Evolutionary conservation across 2,113 vertebrate species (phyloP).

Genomic region (Tauraco erythrolophus): DNA sequence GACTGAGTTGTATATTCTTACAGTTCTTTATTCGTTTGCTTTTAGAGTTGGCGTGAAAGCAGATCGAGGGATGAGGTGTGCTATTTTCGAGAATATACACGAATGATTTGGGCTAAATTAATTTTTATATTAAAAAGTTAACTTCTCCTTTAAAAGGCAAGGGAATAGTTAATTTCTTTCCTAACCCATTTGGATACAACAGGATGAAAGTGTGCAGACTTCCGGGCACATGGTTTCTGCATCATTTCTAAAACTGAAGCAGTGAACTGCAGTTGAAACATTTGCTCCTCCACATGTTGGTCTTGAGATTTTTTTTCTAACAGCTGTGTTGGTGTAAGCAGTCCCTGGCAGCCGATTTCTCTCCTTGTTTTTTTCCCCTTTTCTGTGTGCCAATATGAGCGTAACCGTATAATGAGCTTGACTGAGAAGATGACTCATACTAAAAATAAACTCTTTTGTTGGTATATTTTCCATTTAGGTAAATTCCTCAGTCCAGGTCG

Average conservation of each 20-base stretch:
- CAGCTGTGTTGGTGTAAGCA: not conserved
- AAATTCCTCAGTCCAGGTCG: not conserved
- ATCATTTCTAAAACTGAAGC: not conserved
- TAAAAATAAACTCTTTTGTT: not conserved
- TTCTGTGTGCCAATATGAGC: not conserved
- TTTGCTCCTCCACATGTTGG: not conserved
- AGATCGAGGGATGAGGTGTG: rapidly evolving
- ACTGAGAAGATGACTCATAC: not conserved
- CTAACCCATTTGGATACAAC: rapidly evolving
- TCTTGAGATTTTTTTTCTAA: not conserved
- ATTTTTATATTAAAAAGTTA: not conserved
- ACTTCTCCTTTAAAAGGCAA: not conserved
- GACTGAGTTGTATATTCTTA: not conserved
- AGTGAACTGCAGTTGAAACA: not conserved
- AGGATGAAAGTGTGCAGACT: not conserved
- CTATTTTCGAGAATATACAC: not conserved
- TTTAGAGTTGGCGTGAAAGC: not conserved
- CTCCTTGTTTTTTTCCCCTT: not conserved
- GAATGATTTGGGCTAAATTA: not conserved
- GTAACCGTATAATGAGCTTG: not conserved
- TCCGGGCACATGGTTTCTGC: not conserved
- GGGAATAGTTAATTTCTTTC: not conserved
- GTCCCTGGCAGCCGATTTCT: not conserved
- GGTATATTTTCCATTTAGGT: not conserved
- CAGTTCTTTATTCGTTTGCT: not conserved